phyloP scores from a whole-genome alignment of 2,888 invertebrate genomes.

The Thereva unica region DNA sequence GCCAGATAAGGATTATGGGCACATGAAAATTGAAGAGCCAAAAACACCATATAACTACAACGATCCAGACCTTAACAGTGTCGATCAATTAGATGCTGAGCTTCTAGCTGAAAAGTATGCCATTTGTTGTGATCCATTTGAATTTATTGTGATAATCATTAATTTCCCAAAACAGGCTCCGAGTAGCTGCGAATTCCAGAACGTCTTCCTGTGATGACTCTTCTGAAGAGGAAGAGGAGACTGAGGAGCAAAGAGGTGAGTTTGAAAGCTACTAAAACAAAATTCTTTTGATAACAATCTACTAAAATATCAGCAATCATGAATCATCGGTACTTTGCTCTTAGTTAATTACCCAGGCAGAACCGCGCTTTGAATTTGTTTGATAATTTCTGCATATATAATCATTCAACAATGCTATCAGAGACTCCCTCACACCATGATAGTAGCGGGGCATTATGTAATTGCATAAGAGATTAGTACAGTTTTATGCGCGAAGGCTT shows the following conservation, averaged over 20 bases:
- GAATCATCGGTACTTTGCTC: too few species aligned
- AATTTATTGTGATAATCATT: slow-evolving; percentile 19
- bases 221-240: slow-evolving; percentile 64
- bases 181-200: slow-evolving; percentile 54
- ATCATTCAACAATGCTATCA: too few species aligned
- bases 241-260: slow-evolving; percentile 65
- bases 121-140: slow-evolving; percentile 1
- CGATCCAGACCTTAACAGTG: slow-evolving; percentile 63
- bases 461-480: too few species aligned
- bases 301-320: too few species aligned
- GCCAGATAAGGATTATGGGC: slow-evolving; percentile 97
- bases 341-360: too few species aligned
- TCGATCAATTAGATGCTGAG: slow-evolving; percentile 69
- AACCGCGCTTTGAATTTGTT: too few species aligned
- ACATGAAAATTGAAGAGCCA: slow-evolving; percentile 98
- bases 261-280: too few species aligned
- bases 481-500: too few species aligned
- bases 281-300: too few species aligned
- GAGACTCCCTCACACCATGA: too few species aligned
- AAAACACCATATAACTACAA: slow-evolving; percentile 84
- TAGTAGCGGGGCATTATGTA: too few species aligned
- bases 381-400: too few species aligned
- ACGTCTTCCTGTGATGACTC: slow-evolving; percentile 61
- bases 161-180: slow-evolving; percentile 48
- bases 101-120: slow-evolving; percentile 76